Evolutionary conservation across 2,113 vertebrate species (phyloP).

Genomic region (Synchiropus splendidus): DNA sequence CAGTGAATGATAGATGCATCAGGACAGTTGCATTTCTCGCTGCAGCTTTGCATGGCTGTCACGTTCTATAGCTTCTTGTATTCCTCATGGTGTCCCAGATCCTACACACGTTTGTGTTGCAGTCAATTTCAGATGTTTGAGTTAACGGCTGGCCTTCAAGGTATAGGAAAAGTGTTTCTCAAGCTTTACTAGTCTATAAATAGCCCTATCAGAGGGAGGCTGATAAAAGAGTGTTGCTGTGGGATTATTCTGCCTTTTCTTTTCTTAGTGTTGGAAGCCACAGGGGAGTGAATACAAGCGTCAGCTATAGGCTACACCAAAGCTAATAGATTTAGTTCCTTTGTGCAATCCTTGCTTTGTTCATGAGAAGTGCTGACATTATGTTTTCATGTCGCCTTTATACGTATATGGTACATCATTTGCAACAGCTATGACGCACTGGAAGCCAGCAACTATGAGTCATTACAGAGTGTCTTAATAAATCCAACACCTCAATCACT

Average conservation of each 20-base stretch:
- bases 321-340: slow-evolving; percentile 18
- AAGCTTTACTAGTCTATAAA: slow-evolving; percentile 31
- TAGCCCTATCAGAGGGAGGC: slow-evolving; percentile 15
- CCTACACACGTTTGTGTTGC: background rate
- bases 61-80: background rate
- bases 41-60: too few relatives aligned
- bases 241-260: slow-evolving; percentile 32
- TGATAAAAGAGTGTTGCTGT: slow-evolving; percentile 22
- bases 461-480: too few relatives aligned
- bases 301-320: slow-evolving; percentile 7
- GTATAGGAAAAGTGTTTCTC: background rate
- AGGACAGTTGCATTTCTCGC: too few relatives aligned
- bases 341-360: slow-evolving; percentile 6
- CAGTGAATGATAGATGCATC: too few relatives aligned
- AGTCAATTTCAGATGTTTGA: background rate
- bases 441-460: too few relatives aligned
- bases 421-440: too few relatives aligned
- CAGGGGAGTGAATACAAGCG: slow-evolving; percentile 7
- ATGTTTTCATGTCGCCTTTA: slow-evolving; percentile 7
- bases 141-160: too few relatives aligned
- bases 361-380: slow-evolving; percentile 4
- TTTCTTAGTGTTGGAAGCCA: slow-evolving; percentile 11
- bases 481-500: too few relatives aligned
- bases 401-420: too few relatives aligned
- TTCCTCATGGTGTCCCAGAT: background rate